Conservation (phyloP, 2,888 invertebrate genomes). For the Halictus ligatus region DNA sequence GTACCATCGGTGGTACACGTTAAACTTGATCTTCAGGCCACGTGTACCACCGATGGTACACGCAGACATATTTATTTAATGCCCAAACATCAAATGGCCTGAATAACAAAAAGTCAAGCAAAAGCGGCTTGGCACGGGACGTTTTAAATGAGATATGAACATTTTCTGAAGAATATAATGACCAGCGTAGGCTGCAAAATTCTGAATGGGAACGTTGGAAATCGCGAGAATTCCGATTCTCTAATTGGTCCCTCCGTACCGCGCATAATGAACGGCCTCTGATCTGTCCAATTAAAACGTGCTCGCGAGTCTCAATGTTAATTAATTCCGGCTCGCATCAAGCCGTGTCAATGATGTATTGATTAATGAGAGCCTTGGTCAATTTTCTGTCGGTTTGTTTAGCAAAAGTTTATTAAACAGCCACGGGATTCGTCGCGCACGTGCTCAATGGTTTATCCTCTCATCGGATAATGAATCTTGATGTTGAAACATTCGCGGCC, state of each 20-base stretch:
- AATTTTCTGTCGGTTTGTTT: conserved; percentile 11
- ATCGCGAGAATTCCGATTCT: background rate
- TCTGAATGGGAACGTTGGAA: background rate
- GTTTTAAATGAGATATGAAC: background rate
- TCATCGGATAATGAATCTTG: conserved; percentile 4
- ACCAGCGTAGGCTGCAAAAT: background rate
- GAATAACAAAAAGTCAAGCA: too few species aligned
- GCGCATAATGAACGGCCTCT: background rate
- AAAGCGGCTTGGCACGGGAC: too few species aligned
- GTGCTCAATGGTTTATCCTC: conserved; percentile 19
- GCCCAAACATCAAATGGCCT: too few species aligned
- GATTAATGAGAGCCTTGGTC: conserved; percentile 12
- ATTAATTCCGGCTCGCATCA: conserved; percentile 15
- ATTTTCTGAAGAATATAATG: background rate
- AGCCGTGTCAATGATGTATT: background rate
- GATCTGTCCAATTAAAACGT: conserved; percentile 14
- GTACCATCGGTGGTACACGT: too few species aligned
- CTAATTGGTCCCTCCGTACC: background rate
- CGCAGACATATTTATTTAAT: too few species aligned
- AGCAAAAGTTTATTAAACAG: conserved; percentile 17
- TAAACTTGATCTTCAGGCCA: too few species aligned
- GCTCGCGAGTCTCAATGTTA: background rate
- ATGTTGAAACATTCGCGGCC: background rate
- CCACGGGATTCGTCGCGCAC: background rate
- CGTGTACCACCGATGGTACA: too few species aligned